Evolutionary conservation across 2,113 vertebrate species (phyloP), one percentile per base, ranked within the genome.

Genomic region (Pardalotus punctatus): DNA sequence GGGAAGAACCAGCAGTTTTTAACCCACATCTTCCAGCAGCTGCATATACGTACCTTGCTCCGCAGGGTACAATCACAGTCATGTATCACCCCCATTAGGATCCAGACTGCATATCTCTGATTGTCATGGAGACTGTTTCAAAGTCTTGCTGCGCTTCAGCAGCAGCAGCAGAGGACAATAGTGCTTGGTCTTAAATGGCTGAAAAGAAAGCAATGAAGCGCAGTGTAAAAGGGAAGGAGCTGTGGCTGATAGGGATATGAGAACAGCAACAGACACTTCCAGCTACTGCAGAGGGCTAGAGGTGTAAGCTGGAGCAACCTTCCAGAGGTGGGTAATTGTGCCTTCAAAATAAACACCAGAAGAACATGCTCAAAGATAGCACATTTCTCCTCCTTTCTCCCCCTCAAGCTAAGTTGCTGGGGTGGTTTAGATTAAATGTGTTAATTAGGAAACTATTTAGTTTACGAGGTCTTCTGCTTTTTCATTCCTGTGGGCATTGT

Each of bases 71-170:
- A n/a, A 14, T 43, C 45, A 10, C 33, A 91, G 53, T 18, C 78
- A 3, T 35, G 60, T n/a, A 51, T 70, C 69, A 6, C 7, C 48
- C 56, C 72, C 21, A 15, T 78, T 50, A 71, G 91, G 82, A 95
- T 91, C 86, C 72, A 58, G 29, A 15, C 77, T 89, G 64, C 56
- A 6, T 24, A 21, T 78, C 82, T 80, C 86, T 79, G 81, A 95
- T 96, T 95, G 91, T 94, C 94, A 94, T 95, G 94, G 92, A 93
- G 93, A 94, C 93, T 95, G 87, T 82, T 78, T 78, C 66, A 82
- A 93, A 93, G 84, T 58, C 90, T 90, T 86, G 60, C 82, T 56
- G 72, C 69, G 90, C 72, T 88, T 69, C 92, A 62, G 89, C 76
- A 84, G 86, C 85, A 78, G 67, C 82, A 81, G 77, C 87, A 85